These are phyloP conservation scores for Hypomecis atomaria DNA, from an alignment of 2,888 invertebrate species.

Conservation along the genomic window DNA sequence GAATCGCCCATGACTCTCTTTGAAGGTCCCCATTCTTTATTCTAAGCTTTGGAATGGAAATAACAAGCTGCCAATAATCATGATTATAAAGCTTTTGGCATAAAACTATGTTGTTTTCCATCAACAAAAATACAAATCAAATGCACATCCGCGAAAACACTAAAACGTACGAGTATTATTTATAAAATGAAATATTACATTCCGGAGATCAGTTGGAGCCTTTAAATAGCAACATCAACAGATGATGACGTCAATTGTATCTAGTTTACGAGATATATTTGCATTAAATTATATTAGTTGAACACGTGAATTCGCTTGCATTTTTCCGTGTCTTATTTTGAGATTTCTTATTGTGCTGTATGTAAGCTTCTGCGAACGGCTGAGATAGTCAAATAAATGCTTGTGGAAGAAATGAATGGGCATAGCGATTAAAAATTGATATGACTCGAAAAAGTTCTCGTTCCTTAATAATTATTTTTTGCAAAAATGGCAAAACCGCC, in stretches of 20 bases:
- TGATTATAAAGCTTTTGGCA: no score
- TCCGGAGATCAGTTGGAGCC: conserved; percentile 26
- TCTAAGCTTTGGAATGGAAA: no score
- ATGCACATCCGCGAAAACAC: conserved; percentile 8
- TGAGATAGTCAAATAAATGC: no score
- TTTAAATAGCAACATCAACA: conserved; percentile 7
- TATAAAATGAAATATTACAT: conserved; percentile 17
- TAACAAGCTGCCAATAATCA: no score
- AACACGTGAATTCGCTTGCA: background rate
- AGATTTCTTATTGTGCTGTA: background rate
- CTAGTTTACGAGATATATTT: conserved; percentile 9
- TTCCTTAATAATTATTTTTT: no score
- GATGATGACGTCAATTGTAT: conserved; percentile 27
- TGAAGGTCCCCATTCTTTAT: no score
- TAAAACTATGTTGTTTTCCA: background rate
- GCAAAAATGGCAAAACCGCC: no score
- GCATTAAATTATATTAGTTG: conserved; percentile 5
- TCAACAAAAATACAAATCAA: conserved; percentile 1
- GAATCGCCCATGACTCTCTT: no score
- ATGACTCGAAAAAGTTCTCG: no score
- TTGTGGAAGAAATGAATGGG: no score
- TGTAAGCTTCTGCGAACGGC: no score
- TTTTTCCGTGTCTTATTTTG: background rate
- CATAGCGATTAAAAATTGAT: no score
- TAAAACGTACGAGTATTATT: conserved; percentile 13